Conservation (phyloP, 1,140 invertebrate species). For the Aricia agestis region DNA sequence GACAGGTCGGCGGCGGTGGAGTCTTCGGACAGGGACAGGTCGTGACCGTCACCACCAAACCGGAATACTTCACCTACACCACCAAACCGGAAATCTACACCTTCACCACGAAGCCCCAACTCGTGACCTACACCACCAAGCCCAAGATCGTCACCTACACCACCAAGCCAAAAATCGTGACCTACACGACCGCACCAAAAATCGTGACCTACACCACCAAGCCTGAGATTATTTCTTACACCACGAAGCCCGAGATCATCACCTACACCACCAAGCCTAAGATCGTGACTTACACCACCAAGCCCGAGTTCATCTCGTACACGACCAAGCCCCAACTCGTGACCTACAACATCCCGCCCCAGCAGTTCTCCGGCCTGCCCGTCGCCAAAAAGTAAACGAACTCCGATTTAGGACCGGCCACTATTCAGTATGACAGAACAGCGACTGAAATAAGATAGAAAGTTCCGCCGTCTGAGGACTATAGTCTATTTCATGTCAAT, state of each 20-base stretch:
- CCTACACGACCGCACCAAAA: conserved; percentile 54
- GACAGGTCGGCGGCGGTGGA: conserved; percentile 24
- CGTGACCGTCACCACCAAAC: conserved; percentile 35
- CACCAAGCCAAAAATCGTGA: conserved; percentile 54
- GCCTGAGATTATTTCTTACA: conserved; percentile 51
- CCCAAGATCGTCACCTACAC: conserved; percentile 54
- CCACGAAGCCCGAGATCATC: conserved; percentile 24
- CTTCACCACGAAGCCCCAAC: conserved; percentile 45
- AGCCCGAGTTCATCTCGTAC: conserved; percentile 51
- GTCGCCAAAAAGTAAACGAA: neutral
- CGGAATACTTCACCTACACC: conserved; percentile 39
- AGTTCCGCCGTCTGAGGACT: too few relatives aligned
- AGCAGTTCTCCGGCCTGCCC: neutral
- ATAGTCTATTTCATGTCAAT: too few relatives aligned
- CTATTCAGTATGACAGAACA: neutral
- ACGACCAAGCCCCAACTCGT: conserved; percentile 15
- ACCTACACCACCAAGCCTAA: neutral
- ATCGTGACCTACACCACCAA: conserved; percentile 56
- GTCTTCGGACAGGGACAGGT: conserved; percentile 32
- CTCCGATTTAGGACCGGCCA: neutral
- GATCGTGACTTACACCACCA: conserved; percentile 53
- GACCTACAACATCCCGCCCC: neutral
- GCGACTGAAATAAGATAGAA: too few relatives aligned
- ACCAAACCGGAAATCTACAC: conserved; percentile 41
- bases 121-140: conserved; percentile 57